phyloP scores from a whole-genome alignment of 2,113 vertebrate species.

The Pteruthius melanotis region DNA sequence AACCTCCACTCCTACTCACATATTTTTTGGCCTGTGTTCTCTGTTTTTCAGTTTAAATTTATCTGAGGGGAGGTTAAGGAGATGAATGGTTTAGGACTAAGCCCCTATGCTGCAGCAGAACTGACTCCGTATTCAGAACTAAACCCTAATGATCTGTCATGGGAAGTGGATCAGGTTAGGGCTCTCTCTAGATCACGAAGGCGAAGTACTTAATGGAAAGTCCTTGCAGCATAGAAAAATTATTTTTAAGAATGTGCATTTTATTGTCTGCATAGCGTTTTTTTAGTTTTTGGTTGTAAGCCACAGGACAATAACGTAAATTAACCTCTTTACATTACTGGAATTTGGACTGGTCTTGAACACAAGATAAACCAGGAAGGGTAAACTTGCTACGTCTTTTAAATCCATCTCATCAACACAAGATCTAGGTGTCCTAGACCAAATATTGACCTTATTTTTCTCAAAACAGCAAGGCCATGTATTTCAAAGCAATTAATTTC shows the following conservation, averaged over 20 bases:
- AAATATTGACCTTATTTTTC: background rate
- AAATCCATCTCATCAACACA: background rate
- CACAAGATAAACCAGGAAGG: background rate
- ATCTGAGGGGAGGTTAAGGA: background rate
- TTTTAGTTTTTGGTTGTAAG: background rate
- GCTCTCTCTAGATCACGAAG: background rate
- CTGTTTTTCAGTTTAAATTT: background rate
- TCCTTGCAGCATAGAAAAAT: background rate
- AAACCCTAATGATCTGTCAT: background rate
- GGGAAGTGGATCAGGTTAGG: background rate
- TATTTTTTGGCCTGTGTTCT: background rate
- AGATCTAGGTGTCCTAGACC: background rate
- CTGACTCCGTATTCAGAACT: background rate
- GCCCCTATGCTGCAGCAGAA: background rate
- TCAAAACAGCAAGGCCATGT: background rate
- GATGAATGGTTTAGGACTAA: background rate
- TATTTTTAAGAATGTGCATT: background rate
- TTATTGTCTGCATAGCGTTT: background rate
- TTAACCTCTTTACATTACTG: background rate
- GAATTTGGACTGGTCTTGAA: background rate
- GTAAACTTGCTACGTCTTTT: background rate
- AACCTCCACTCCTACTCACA: background rate
- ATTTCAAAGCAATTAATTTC: background rate
- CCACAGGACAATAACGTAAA: background rate
- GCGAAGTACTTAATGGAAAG: background rate